Evolutionary conservation across 2,888 invertebrate genomes (phyloP).

Genomic region (Limnephilus lunatus): DNA sequence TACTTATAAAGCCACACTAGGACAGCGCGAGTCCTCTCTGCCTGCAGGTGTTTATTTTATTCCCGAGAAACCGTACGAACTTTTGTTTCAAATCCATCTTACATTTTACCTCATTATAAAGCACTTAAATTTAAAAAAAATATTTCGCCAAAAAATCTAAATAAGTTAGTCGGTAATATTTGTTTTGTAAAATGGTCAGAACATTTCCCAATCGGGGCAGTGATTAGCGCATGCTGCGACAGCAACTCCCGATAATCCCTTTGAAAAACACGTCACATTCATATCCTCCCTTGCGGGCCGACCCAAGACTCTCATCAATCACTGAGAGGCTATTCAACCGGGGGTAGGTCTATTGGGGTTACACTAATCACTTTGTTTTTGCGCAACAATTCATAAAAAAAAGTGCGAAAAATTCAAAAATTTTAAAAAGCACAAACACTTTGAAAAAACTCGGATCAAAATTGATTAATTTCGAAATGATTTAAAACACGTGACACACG

Average conservation of each 20-base stretch:
- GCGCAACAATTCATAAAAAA: slow-evolving; percentile 36
- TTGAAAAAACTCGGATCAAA: slow-evolving; percentile 10
- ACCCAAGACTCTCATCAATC: slow-evolving; percentile 49
- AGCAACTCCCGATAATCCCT: slow-evolving; percentile 33
- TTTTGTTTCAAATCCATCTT: slow-evolving; percentile 50
- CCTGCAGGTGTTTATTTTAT: slow-evolving; percentile 46
- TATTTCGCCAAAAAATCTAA: background rate
- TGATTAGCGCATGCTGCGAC: slow-evolving; percentile 31
- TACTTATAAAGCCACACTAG: slow-evolving; percentile 20
- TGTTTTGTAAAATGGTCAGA: slow-evolving; percentile 13
- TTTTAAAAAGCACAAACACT: slow-evolving; percentile 7
- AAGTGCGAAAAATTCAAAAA: slow-evolving; percentile 13
- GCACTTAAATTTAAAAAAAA: background rate
- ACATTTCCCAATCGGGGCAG: slow-evolving; percentile 19
- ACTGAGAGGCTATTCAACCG: slow-evolving; percentile 38
- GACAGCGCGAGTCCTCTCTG: slow-evolving; percentile 28
- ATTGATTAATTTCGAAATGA: background rate
- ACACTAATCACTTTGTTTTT: slow-evolving; percentile 54
- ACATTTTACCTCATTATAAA: slow-evolving; percentile 22
- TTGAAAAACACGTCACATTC: slow-evolving; percentile 45
- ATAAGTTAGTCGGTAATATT: background rate
- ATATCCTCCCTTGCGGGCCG: slow-evolving; percentile 30
- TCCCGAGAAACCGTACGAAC: slow-evolving; percentile 46
- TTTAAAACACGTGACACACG: slow-evolving; percentile 1
- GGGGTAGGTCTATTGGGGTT: slow-evolving; percentile 39